Base-by-base conservation (phyloP, 2,888 invertebrate species). In the Pelosia muscerda region DNA sequence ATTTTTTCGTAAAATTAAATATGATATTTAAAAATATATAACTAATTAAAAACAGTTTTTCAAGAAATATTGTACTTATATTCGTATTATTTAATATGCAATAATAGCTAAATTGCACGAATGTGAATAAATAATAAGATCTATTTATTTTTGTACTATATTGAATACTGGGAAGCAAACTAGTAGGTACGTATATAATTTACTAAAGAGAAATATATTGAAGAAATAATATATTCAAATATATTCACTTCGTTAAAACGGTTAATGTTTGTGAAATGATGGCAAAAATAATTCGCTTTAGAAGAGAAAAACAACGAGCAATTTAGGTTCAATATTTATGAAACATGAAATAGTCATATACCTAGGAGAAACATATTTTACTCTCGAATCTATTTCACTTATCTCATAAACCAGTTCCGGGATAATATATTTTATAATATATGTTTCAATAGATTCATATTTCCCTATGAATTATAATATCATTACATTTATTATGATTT, bases 371-470 rank as follows among this genome's bases (percentile, higher is more conserved):
- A 49, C n/a, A 49, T 49, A 49, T 49, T n/a, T 49, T n/a, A 49
- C 49, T 49, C 49, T 49, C n/a, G n/a, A 49, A 49, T 49, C 49
- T n/a, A 49, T 49, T 25, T 23, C 15, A 23, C 15, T 28, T 22
- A 28, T 28, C 6, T 19, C 19, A 15, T 28, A 19, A n/a, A 26
- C 38, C 49, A 31, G n/a, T 56, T 28, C 23, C 67, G 68, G 25
- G 38, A 65, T 60, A n/a, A 53, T 22, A 5, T 61, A 38, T 34
- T 71, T 67, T 38, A 31, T 13, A 28, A 66, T 34, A 54, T 13
- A 56, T 57, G 70, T n/a, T n/a, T 49, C n/a, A 42, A 49, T 49
- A 49, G n/a, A 49, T 49, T n/a, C n/a, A n/a, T n/a, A n/a, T n/a
- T n/a, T n/a, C n/a, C n/a, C n/a, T n/a, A n/a, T n/a, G n/a, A n/a